phyloP scores from a whole-genome alignment of 23 tunicate species.

The Trididemnum nubilum region DNA sequence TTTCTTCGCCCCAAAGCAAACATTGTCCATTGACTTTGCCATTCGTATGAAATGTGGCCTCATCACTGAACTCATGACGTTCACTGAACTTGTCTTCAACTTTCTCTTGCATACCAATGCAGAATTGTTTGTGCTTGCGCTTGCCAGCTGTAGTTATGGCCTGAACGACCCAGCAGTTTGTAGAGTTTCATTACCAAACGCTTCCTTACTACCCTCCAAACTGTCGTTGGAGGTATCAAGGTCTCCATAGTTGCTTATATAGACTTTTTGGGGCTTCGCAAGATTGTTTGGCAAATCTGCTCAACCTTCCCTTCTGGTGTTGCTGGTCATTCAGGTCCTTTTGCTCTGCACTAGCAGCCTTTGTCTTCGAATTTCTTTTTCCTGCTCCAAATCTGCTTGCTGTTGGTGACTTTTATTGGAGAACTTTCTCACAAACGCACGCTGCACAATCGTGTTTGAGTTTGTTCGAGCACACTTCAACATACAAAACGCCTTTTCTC shows the following conservation, averaged over 20 bases:
- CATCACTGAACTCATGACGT: no score
- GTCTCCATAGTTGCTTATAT: background rate
- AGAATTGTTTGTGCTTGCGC: no score
- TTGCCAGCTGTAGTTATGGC: conserved; percentile 1
- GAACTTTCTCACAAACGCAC: conserved; percentile 2
- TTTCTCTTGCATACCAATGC: no score
- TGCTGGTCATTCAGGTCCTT: conserved; percentile 9
- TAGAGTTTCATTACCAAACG: conserved; percentile 5
- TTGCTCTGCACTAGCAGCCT: conserved; percentile 27
- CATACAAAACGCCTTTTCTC: conserved; percentile 5
- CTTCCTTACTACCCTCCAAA: conserved; percentile 12
- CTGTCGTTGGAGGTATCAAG: conserved; percentile 8
- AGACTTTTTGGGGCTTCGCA: conserved; percentile 3
- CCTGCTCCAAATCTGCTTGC: background rate
- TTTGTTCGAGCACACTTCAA: conserved; percentile 8
- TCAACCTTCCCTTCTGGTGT: conserved; percentile 10
- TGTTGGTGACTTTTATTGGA: background rate
- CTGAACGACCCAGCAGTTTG: background rate
- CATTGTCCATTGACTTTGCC: no score
- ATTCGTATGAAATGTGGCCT: no score
- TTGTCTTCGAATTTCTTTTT: conserved; percentile 3
- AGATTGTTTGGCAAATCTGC: background rate
- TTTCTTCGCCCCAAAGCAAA: no score
- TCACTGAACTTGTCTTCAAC: no score
- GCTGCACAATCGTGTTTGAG: conserved; percentile 7